Evolutionary conservation across 53 echinoderm and acorn worm species (phyloP).

Genomic region (Echinarachnius parma): DNA sequence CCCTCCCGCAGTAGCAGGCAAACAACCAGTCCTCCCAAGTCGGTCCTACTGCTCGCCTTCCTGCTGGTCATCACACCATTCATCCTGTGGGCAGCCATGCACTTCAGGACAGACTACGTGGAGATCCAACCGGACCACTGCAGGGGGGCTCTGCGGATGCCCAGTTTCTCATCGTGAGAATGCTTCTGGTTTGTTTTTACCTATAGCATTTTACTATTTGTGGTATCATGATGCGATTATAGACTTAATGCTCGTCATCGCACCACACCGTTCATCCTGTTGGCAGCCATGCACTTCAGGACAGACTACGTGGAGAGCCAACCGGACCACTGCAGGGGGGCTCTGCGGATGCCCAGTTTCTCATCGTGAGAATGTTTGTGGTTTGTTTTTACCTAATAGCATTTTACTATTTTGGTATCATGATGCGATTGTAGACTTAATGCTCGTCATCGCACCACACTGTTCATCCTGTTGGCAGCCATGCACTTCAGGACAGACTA

Average conservation of each 20-base stretch:
- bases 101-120: conserved; percentile 10
- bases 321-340: conserved; percentile 20
- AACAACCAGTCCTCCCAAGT: conserved; percentile 6
- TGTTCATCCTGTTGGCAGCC: conserved; percentile 23
- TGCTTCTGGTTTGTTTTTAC: too few species aligned
- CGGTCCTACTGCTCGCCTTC: conserved; percentile 4
- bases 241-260: conserved; percentile 7
- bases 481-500: conserved; percentile 19
- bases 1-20: too few species aligned
- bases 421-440: too few species aligned
- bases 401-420: too few species aligned
- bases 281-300: conserved; percentile 18
- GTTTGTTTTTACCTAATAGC: too few species aligned
- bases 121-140: conserved; percentile 28
- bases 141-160: conserved; percentile 13
- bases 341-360: conserved; percentile 12
- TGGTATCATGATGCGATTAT: too few species aligned
- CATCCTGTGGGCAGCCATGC: conserved; percentile 25
- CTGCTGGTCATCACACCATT: conserved; percentile 32
- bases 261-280: conserved; percentile 28
- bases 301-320: conserved; percentile 14
- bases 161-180: conserved; percentile 14
- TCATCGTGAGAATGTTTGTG: background rate
- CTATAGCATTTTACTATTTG: too few species aligned
- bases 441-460: conserved; percentile 20